Conservation (phyloP, 2,797 vertebrate genomes). For the Parauchenoglanis ngamensis region DNA sequence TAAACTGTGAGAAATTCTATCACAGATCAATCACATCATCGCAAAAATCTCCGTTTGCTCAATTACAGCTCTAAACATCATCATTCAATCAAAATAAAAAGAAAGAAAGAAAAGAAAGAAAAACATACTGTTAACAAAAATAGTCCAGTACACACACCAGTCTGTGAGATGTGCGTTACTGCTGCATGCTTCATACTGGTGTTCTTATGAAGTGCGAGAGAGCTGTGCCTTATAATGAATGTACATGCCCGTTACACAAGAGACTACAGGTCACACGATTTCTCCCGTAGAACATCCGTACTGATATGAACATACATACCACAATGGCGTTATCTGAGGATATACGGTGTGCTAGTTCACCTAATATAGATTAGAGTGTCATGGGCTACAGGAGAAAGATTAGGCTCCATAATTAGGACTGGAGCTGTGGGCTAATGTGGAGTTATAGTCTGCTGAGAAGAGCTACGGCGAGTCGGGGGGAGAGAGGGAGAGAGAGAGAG, state of each 20-base stretch:
- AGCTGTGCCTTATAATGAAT: background rate
- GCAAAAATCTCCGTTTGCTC: background rate
- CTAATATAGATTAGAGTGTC: conserved; percentile 56
- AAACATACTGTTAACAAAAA: background rate
- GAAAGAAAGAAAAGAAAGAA: background rate
- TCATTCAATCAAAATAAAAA: background rate
- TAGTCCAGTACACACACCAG: background rate
- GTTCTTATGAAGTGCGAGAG: background rate
- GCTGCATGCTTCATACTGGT: background rate
- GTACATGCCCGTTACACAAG: background rate
- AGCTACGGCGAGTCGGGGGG: conserved; percentile 9
- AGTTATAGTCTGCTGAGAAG: conserved; percentile 47
- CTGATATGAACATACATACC: background rate
- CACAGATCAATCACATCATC: background rate
- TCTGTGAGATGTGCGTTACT: background rate
- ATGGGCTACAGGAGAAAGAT: conserved; percentile 50
- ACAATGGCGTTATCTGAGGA: conserved; percentile 30
- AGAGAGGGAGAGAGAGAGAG: conserved; percentile 8
- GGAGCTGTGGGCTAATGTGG: conserved; percentile 61
- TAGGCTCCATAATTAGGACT: conserved; percentile 63
- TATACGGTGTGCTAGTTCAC: conserved; percentile 53
- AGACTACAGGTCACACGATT: background rate
- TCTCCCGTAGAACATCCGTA: background rate
- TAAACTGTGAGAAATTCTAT: background rate
- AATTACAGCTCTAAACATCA: background rate